Conservation (phyloP, 92 coral and sea anemone species). For the Epizoanthus ramosus region DNA sequence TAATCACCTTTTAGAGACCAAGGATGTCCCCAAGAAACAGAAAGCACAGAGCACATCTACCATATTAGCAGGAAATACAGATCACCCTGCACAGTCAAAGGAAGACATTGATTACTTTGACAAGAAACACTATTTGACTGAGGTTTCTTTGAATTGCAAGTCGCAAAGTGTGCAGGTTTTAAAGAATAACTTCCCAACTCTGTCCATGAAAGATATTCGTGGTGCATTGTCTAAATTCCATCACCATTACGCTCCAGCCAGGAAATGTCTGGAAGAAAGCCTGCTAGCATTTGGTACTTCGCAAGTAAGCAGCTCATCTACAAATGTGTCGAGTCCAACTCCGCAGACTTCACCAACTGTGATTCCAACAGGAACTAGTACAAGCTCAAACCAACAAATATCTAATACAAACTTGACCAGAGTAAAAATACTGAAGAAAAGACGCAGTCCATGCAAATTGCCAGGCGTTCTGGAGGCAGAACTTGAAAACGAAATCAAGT, state of each 20-base stretch:
- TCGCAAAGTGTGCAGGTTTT: slow-evolving; percentile 66
- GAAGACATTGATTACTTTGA: slow-evolving; percentile 60
- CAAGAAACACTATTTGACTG: slow-evolving; percentile 60
- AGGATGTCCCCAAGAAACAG: slow-evolving; percentile 61
- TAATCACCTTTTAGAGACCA: slow-evolving; percentile 65
- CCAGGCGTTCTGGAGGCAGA: slow-evolving; percentile 47
- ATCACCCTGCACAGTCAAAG: neutral
- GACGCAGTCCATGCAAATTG: slow-evolving; percentile 16
- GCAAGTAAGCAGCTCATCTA: neutral
- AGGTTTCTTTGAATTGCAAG: slow-evolving; percentile 34
- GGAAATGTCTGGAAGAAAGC: slow-evolving; percentile 79
- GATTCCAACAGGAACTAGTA: neutral
- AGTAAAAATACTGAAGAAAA: slow-evolving; percentile 47
- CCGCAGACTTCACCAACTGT: slow-evolving; percentile 18
- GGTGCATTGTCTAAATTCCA: slow-evolving; percentile 51
- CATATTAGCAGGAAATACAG: neutral
- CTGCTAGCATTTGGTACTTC: slow-evolving; percentile 33
- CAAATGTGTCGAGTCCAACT: slow-evolving; percentile 15
- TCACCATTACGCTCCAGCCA: slow-evolving; percentile 86
- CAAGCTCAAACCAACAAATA: neutral
- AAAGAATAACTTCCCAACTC: slow-evolving; percentile 73
- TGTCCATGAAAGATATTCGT: slow-evolving; percentile 65
- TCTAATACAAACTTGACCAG: slow-evolving; percentile 8
- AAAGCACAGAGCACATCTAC: neutral
- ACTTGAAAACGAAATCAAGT: slow-evolving; percentile 72